phyloP scores from a whole-genome alignment of 2,888 invertebrate genomes.

The Brachypalpus laphriformis region DNA sequence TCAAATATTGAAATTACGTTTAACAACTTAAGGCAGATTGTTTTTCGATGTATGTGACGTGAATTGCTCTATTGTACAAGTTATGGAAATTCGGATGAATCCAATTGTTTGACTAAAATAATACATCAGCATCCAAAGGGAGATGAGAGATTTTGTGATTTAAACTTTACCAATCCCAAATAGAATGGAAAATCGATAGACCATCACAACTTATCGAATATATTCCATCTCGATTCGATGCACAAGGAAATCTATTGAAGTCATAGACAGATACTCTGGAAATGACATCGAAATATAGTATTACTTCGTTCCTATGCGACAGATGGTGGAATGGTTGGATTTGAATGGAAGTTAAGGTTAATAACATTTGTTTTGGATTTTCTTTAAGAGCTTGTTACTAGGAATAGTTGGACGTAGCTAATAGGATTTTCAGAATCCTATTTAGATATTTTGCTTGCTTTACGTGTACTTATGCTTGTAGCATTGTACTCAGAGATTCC shows the following conservation, averaged over 20 bases:
- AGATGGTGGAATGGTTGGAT: background rate
- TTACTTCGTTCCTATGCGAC: background rate
- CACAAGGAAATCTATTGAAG: background rate
- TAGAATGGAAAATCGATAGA: conserved; percentile 1
- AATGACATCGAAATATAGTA: background rate
- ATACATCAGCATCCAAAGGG: background rate
- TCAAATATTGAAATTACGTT: background rate
- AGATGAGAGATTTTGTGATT: conserved; percentile 2
- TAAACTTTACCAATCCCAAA: conserved; percentile 20
- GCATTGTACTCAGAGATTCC: too few species aligned
- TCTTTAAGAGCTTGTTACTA: background rate
- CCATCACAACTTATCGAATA: conserved; percentile 4
- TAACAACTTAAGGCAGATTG: background rate
- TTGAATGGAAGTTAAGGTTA: background rate
- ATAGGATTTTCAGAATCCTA: background rate
- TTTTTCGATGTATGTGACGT: conserved; percentile 3
- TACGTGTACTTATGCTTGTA: too few species aligned
- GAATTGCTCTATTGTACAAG: conserved; percentile 8
- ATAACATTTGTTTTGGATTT: background rate
- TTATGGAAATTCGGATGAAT: background rate
- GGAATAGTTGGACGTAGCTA: background rate
- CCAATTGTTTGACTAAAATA: background rate
- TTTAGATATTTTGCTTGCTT: background rate
- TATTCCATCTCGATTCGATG: background rate
- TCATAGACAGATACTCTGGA: background rate